phyloP scores from a whole-genome alignment of 1,140 invertebrate species.

The Trichonephila inaurata region DNA sequence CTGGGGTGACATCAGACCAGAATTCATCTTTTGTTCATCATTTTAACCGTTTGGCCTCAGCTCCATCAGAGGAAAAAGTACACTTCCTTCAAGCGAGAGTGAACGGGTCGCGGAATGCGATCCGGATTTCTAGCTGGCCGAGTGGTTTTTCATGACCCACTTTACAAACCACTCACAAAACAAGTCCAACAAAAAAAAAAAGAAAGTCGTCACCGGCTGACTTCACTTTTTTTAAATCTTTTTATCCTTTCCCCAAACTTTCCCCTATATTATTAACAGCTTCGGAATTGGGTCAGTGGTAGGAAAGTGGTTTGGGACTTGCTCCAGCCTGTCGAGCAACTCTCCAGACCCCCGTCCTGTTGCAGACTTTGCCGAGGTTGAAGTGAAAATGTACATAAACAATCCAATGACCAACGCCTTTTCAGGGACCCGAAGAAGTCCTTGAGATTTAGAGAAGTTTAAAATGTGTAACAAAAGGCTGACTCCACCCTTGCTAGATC shows the following conservation, averaged over 20 bases:
- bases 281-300: conserved; percentile 56
- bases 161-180: conserved; percentile 22
- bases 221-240: conserved; percentile 10
- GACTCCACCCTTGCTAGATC: conserved; percentile 9
- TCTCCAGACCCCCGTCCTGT: neutral
- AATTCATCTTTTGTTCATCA: neutral
- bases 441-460: neutral
- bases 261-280: conserved; percentile 54
- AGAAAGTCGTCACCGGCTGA: conserved; percentile 25
- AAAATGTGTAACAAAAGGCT: conserved; percentile 35
- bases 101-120: conserved; percentile 33
- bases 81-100: conserved; percentile 37
- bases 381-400: conserved; percentile 3
- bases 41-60: neutral
- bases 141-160: conserved; percentile 73
- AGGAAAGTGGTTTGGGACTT: conserved; percentile 47
- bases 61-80: neutral
- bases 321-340: conserved; percentile 18
- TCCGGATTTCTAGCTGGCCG: conserved; percentile 8
- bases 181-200: neutral
- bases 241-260: no score
- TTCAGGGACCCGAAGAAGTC: neutral
- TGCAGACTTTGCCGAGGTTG: neutral
- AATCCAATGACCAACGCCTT: conserved; percentile 13
- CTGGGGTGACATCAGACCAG: neutral